These are phyloP conservation scores for Biston betularia DNA, from an alignment of 2,888 invertebrate species.

Conservation along the genomic window DNA sequence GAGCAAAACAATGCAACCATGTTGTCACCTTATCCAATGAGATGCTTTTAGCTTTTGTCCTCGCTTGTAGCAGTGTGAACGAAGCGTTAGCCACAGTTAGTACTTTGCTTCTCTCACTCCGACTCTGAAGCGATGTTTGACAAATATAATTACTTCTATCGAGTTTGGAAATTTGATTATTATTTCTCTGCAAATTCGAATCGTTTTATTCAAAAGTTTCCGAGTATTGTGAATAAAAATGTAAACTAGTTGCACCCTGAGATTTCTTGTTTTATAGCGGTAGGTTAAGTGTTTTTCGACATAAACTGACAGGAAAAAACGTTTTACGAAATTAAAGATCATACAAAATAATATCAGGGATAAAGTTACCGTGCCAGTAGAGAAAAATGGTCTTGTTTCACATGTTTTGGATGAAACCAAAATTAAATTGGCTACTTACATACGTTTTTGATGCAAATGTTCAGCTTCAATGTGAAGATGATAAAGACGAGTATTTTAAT, in stretches of 20 bases:
- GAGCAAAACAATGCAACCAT: neutral
- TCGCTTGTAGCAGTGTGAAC: neutral
- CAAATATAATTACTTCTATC: conserved; percentile 43
- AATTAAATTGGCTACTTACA: no score
- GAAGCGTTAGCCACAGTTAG: neutral
- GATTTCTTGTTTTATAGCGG: neutral
- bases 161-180: conserved; percentile 40
- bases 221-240: conserved; percentile 14
- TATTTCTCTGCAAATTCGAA: conserved; percentile 30
- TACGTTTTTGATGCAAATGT: no score
- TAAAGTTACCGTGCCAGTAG: no score
- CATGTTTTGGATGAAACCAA: no score
- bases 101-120: conserved; percentile 12
- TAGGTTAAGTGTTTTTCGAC: no score
- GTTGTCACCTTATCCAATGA: neutral
- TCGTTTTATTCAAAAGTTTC: conserved; percentile 26
- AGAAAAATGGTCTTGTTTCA: no score
- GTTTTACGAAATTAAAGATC: no score
- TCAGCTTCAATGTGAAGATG: no score
- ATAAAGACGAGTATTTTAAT: no score
- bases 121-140: conserved; percentile 37
- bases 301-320: no score
- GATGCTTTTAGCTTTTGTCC: neutral
- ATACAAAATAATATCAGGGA: no score
- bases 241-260: neutral